Conservation (phyloP, 30 jellyfish, hydroid and myxozoan species). For the Clytia hemisphaerica region DNA sequence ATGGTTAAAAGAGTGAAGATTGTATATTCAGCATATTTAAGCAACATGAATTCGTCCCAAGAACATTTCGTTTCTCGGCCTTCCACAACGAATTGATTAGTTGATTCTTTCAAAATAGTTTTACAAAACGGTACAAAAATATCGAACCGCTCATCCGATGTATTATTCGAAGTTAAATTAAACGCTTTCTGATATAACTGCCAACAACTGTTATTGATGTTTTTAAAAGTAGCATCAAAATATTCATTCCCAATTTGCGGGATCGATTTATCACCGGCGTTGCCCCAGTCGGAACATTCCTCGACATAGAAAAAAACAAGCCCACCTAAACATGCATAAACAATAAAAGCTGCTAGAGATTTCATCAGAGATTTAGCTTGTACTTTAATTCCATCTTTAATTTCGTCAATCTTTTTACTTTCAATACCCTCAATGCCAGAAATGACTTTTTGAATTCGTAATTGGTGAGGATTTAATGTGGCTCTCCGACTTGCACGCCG, state of each 20-base stretch:
- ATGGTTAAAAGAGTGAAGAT: not conserved
- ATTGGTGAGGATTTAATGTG: not conserved
- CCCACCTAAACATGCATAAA: not conserved
- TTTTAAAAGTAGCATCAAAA: not conserved
- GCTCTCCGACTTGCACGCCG: not conserved
- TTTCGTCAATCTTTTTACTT: not conserved
- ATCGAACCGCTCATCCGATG: not conserved
- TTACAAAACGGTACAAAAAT: not conserved
- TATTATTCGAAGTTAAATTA: not conserved
- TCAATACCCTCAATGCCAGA: not conserved
- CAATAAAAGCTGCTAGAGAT: not conserved
- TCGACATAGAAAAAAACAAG: conserved; percentile 9
- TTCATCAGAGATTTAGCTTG: not conserved
- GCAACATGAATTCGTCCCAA: not conserved
- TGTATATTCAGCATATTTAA: conserved; percentile 11
- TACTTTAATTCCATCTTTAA: not conserved
- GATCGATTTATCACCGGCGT: not conserved
- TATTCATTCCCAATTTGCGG: not conserved
- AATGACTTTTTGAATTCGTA: not conserved
- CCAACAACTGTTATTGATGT: not conserved
- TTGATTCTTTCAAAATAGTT: not conserved
- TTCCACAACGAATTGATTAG: not conserved
- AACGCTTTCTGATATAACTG: not conserved
- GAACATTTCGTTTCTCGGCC: not conserved
- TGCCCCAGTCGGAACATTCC: not conserved